Evolutionary conservation across 2,797 vertebrate species (phyloP).

Genomic region (Phaenicophaeus curvirostris): DNA sequence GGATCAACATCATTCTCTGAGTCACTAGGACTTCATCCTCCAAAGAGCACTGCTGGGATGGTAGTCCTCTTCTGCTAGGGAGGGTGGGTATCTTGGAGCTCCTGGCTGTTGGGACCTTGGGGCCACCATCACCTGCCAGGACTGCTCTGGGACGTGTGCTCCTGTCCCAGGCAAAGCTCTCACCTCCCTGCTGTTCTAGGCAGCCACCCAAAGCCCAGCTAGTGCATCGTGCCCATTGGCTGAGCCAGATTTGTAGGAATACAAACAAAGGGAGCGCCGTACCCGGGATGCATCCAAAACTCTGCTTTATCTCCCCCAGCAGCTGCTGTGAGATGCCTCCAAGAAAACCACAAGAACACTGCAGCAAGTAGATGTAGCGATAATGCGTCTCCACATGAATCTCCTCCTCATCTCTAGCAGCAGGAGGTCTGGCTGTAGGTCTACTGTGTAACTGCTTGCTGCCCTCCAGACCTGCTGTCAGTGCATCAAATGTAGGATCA

Average conservation of each 20-base stretch:
- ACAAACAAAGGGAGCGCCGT: accelerated
- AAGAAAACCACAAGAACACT: neutral
- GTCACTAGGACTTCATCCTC: neutral
- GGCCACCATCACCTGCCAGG: accelerated
- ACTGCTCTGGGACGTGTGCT: neutral
- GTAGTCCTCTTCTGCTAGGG: neutral
- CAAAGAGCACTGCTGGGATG: too few relatives aligned
- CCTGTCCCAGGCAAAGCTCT: neutral
- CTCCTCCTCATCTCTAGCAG: neutral
- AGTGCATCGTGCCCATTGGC: neutral
- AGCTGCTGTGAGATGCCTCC: neutral
- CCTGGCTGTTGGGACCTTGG: accelerated
- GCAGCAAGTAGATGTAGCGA: neutral
- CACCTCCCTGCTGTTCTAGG: neutral
- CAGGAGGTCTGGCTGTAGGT: neutral
- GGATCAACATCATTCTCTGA: neutral
- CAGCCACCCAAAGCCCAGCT: neutral
- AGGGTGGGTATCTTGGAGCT: neutral
- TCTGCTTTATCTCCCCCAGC: neutral
- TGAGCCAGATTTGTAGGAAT: neutral
- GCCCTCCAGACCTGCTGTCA: neutral
- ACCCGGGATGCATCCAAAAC: neutral
- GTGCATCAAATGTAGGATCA: accelerated
- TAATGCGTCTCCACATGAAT: neutral
- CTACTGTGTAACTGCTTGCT: neutral